phyloP scores from a whole-genome alignment of 1,140 invertebrate species.

The Teleopsis dalmanni region DNA sequence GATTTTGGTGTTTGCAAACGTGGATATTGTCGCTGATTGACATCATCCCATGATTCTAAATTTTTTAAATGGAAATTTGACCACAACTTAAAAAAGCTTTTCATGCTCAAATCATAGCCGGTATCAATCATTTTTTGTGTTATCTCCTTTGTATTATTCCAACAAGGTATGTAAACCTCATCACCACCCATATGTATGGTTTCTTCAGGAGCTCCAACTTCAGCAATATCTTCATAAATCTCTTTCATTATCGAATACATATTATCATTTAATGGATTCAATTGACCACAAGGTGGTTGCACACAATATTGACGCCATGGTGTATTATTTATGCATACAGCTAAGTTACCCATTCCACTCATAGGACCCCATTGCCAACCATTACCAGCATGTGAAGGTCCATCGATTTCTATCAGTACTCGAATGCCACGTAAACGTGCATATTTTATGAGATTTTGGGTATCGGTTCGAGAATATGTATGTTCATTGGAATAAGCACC shows the following conservation, averaged over 20 bases:
- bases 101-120: constrained; percentile 48
- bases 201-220: constrained; percentile 50
- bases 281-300: constrained; percentile 76
- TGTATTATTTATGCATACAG: constrained; percentile 63
- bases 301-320: constrained; percentile 69
- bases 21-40: constrained; percentile 29
- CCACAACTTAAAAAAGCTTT: constrained; percentile 63
- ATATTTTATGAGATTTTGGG: constrained; percentile 62
- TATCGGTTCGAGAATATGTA: constrained; percentile 63
- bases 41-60: constrained; percentile 33
- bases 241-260: constrained; percentile 62
- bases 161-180: constrained; percentile 69
- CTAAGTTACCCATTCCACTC: constrained; percentile 59
- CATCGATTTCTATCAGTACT: constrained; percentile 74
- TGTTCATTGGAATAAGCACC: constrained; percentile 61
- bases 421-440: constrained; percentile 64
- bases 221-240: constrained; percentile 61
- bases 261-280: constrained; percentile 72
- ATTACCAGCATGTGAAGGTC: constrained; percentile 75
- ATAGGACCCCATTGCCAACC: constrained; percentile 73
- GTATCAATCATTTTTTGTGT: constrained; percentile 52
- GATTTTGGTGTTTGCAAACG: constrained; percentile 38
- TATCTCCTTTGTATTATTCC: constrained; percentile 68
- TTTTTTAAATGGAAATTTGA: constrained; percentile 53
- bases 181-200: constrained; percentile 79